These are phyloP conservation scores for Lampris incognitus DNA, from an alignment of 2,113 vertebrate species.

Conservation along the genomic window DNA sequence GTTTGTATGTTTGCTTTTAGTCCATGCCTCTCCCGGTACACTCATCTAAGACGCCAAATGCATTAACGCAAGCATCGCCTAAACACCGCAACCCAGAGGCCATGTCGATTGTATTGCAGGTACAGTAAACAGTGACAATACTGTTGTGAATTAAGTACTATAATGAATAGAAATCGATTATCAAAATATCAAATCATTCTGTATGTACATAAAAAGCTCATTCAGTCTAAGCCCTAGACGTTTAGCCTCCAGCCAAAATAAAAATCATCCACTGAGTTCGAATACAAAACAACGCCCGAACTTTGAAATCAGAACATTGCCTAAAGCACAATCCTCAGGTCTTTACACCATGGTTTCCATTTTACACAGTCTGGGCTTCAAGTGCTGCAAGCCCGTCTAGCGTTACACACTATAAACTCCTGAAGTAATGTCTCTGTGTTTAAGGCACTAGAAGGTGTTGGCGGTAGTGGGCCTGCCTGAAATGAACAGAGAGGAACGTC, in stretches of 20 bases:
- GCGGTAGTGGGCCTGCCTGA: conserved; percentile 78
- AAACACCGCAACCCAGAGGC: conserved; percentile 86
- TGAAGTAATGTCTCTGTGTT: conserved; percentile 92
- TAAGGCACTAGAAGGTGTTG: conserved; percentile 93
- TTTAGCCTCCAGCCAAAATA: conserved; percentile 84
- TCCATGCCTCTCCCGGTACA: conserved; percentile 87
- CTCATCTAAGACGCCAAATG: conserved; percentile 79
- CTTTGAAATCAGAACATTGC: conserved; percentile 42
- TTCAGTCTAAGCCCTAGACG: conserved; percentile 86
- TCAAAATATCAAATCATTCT: conserved; percentile 91
- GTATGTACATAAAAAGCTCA: conserved; percentile 88
- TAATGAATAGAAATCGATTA: conserved; percentile 91
- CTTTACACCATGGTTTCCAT: conserved; percentile 34
- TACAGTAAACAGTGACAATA: conserved; percentile 93
- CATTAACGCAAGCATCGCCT: conserved; percentile 54
- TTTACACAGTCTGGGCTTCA: conserved; percentile 87
- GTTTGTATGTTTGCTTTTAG: conserved; percentile 81
- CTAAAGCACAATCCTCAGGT: conserved; percentile 38
- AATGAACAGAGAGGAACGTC: conserved; percentile 80
- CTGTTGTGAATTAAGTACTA: conserved; percentile 85
- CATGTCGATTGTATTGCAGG: conserved; percentile 93
- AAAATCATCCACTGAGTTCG: conserved; percentile 71
- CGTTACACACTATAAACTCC: conserved; percentile 77
- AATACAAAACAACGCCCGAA: conserved; percentile 55
- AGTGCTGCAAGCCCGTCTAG: conserved; percentile 93